These are phyloP conservation scores for Ramphastos sulfuratus DNA, from an alignment of 2,113 vertebrate genomes.

Conservation along the genomic window DNA sequence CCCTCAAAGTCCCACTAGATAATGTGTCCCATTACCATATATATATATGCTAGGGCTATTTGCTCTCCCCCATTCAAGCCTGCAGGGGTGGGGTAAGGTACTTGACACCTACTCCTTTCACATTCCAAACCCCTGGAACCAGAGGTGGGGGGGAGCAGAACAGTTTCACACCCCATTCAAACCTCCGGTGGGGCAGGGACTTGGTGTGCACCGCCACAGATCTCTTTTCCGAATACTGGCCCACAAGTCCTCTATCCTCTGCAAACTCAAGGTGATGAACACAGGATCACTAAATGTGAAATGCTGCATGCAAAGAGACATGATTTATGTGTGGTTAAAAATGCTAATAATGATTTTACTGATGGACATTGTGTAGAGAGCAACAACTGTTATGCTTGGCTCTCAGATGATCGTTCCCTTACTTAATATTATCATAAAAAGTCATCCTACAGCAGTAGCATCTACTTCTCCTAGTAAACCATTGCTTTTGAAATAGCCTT, in stretches of 20 bases:
- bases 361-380: background rate
- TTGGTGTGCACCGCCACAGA: too few relatives aligned
- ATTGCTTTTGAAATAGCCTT: conserved; percentile 51
- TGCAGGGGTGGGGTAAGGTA: too few relatives aligned
- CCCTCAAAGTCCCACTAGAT: too few relatives aligned
- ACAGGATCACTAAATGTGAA: background rate
- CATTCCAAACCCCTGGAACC: too few relatives aligned
- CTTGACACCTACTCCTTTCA: too few relatives aligned
- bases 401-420: background rate
- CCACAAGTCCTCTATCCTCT: background rate
- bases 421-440: background rate
- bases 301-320: background rate
- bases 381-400: background rate
- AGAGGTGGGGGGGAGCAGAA: too few relatives aligned
- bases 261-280: background rate
- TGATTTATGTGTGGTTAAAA: background rate
- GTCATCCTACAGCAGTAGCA: background rate
- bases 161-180: too few relatives aligned
- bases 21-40: too few relatives aligned
- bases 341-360: background rate
- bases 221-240: background rate
- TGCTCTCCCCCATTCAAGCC: too few relatives aligned
- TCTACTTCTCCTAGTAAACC: conserved; percentile 14
- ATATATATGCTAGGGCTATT: too few relatives aligned
- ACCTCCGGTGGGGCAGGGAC: too few relatives aligned